Conservation (phyloP, 2,797 vertebrate species). For the Semaprochilodus insignis region DNA sequence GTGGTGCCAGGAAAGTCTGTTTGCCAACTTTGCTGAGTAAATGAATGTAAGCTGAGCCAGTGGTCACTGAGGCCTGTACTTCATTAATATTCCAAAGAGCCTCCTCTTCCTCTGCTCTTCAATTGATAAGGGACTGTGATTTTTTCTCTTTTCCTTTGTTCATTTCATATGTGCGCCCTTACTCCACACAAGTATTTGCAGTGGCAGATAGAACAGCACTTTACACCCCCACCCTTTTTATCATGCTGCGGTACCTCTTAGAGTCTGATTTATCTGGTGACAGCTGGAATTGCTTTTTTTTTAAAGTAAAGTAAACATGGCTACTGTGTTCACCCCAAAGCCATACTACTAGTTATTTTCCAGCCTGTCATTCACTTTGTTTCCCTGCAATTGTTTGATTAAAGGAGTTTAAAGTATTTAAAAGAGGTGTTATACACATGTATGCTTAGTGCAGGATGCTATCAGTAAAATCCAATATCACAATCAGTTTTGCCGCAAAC, state of each 20-base stretch:
- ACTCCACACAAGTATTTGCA: constrained; percentile 19
- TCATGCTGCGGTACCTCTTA: constrained; percentile 39
- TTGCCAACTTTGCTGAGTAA: neutral
- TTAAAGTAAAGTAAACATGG: constrained; percentile 36
- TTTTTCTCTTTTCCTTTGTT: constrained; percentile 14
- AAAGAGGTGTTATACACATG: neutral
- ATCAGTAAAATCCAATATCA: neutral
- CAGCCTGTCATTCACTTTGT: constrained; percentile 23
- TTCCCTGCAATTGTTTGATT: constrained; percentile 19
- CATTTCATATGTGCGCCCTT: constrained; percentile 33
- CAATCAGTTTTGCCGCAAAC: no score
- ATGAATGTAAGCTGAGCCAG: neutral
- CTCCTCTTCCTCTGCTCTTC: constrained; percentile 22
- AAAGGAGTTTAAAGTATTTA: constrained; percentile 8
- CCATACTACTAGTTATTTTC: neutral
- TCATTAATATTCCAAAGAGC: constrained; percentile 41
- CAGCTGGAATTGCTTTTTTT: constrained; percentile 51
- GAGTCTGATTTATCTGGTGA: constrained; percentile 49
- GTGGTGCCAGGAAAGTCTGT: neutral
- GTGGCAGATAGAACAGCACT: constrained; percentile 34
- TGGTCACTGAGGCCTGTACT: constrained; percentile 16
- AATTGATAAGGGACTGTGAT: constrained; percentile 22
- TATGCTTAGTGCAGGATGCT: neutral
- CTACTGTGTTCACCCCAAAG: constrained; percentile 18
- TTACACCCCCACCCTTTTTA: constrained; percentile 26